Conservation (phyloP, 2,888 invertebrate genomes). For the Drosophila borborema region DNA sequence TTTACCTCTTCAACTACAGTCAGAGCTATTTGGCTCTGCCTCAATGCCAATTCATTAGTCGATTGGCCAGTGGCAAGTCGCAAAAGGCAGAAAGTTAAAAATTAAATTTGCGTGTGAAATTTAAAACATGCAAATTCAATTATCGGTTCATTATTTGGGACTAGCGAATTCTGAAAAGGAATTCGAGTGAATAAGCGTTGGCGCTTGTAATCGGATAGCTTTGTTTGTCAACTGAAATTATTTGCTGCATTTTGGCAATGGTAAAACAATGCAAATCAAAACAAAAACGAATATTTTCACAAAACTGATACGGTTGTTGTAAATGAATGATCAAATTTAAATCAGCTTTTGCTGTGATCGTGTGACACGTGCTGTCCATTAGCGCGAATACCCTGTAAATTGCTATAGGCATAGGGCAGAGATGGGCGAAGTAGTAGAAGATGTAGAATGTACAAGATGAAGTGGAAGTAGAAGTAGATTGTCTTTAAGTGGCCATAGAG, state of each 20-base stretch:
- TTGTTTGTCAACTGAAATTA: not conserved
- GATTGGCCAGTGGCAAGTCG: not conserved
- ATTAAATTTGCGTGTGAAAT: not conserved
- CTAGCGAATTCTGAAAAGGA: not conserved
- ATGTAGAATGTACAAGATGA: too few relatives aligned
- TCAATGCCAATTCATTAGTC: not conserved
- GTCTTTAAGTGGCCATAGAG: too few relatives aligned
- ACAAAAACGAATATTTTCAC: not conserved
- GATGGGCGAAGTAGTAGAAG: not conserved
- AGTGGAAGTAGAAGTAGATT: not conserved
- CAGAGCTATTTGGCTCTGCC: not conserved
- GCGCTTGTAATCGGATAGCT: not conserved
- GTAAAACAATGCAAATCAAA: not conserved
- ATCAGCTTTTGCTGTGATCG: not conserved
- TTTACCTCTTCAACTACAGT: not conserved
- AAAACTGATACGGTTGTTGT: too few relatives aligned
- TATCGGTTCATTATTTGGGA: not conserved
- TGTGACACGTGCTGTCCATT: not conserved
- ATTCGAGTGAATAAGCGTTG: not conserved
- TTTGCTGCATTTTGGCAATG: not conserved
- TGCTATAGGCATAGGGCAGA: not conserved
- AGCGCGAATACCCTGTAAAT: not conserved
- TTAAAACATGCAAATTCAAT: not conserved
- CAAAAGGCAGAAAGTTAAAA: not conserved
- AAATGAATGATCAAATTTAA: not conserved